Evolutionary conservation across 2,797 vertebrate genomes (phyloP).

Genomic region (Scarus forsteni): DNA sequence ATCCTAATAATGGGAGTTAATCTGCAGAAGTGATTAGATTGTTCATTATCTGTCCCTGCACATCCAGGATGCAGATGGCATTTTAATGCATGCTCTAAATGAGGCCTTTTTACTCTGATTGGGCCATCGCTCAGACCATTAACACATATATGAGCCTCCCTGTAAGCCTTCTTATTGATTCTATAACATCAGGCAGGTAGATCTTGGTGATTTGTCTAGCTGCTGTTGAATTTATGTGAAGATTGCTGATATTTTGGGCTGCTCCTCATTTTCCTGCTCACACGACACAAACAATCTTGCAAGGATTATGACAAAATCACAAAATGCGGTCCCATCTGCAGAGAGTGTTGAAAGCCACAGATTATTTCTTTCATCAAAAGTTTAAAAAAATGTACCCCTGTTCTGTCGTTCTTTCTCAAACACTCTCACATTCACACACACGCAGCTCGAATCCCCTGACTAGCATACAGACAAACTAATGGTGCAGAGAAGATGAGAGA

Average conservation of each 20-base stretch:
- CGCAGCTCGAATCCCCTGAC: slow-evolving; percentile 55
- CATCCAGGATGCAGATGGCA: slow-evolving; percentile 44
- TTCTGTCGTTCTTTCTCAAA: slow-evolving; percentile 23
- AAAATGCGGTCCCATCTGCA: slow-evolving; percentile 40
- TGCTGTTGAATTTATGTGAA: slow-evolving; percentile 16
- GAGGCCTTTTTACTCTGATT: slow-evolving; percentile 48
- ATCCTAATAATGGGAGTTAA: slow-evolving; percentile 50
- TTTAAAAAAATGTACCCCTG: slow-evolving; percentile 43
- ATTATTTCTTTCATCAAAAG: slow-evolving; percentile 43
- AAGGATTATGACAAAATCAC: slow-evolving; percentile 51
- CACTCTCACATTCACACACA: neutral
- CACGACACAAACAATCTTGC: slow-evolving; percentile 35
- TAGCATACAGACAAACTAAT: slow-evolving; percentile 55
- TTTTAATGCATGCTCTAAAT: slow-evolving; percentile 57
- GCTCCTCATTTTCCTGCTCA: slow-evolving; percentile 11
- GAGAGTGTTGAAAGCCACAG: slow-evolving; percentile 19
- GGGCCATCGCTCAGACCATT: slow-evolving; percentile 39
- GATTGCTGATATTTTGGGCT: slow-evolving; percentile 11
- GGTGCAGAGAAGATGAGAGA: slow-evolving; percentile 57
- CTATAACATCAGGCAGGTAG: slow-evolving; percentile 32
- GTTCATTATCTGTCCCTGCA: slow-evolving; percentile 56
- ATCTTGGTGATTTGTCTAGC: slow-evolving; percentile 25
- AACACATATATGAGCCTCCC: slow-evolving; percentile 39
- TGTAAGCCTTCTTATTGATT: slow-evolving; percentile 46
- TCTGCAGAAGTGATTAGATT: slow-evolving; percentile 59